Evolutionary conservation across 2,113 vertebrate species (phyloP).

Genomic region (Cryptotis parvus): DNA sequence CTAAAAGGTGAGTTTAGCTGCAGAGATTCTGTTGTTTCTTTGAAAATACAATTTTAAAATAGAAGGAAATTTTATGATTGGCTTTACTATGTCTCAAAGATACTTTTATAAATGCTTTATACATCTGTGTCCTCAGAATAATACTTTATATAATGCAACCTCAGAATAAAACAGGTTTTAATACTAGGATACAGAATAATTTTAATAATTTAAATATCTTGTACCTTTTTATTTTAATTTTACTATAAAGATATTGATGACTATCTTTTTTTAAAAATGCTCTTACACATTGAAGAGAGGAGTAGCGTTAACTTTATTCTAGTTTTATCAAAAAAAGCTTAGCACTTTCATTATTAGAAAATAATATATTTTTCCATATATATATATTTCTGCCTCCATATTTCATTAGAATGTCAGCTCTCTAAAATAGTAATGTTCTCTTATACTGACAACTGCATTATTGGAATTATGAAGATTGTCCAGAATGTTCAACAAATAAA

Average conservation of each 20-base stretch:
- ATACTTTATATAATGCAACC: too few species aligned
- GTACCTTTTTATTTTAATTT: background rate
- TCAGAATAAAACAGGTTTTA: too few species aligned
- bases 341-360: background rate
- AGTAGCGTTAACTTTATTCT: too few species aligned
- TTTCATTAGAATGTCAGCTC: background rate
- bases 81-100: too few species aligned
- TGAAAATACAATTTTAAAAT: background rate
- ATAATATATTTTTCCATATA: background rate
- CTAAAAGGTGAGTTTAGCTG: background rate
- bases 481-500: background rate
- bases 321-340: background rate
- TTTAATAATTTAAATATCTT: too few species aligned
- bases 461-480: background rate
- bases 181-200: too few species aligned
- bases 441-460: background rate
- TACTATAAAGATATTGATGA: constrained; percentile 2
- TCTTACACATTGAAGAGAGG: too few species aligned
- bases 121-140: too few species aligned
- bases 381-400: background rate
- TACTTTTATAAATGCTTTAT: too few species aligned
- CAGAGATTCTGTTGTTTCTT: background rate
- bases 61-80: too few species aligned
- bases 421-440: background rate
- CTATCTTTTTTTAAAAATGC: background rate